Base-by-base conservation (phyloP, 2,888 invertebrate species). In the Pheosia tremula region DNA sequence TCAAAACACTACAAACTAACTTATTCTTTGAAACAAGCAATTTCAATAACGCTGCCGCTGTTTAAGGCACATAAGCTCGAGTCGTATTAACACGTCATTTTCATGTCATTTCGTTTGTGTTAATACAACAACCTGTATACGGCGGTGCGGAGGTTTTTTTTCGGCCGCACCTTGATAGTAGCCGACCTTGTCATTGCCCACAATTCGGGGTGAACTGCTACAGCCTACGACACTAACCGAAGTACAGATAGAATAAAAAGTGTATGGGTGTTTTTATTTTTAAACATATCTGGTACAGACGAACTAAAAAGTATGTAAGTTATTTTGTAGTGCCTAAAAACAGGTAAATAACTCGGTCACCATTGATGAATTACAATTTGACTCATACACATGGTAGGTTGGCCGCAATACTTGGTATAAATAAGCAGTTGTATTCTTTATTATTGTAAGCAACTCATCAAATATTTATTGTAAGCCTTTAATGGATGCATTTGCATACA, bases 181-280 rank as follows among this genome's bases (percentile, higher is more conserved):
- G 90, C 67, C 84, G 89, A 75, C 91, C 92, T 92, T 90, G 91
- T 79, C 68, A 65, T 77, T 74, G 80, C 79, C 66, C 75, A 84
- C 79, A 82, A 81, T 90, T 90, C 90, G 90, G 91, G 88, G 90
- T 87, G 86, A 90, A 82, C 90, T 77, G 80, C 84, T 83, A 76
- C 65, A 71, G 68, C 68, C 72, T 66, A 52, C 58, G 61, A 41
- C 56, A 41, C 38, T 53, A 53, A 50, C 50, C 55, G 47, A 53
- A 11, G 69, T 74, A 74, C 64, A 39, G 71, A 65, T 63, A 62
- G 66, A 74, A 76, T 38, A 61, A 74, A 53, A 54, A 24, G 11
- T 49, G 36, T 60, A 39, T 53, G 11, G 53, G 53, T 53, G 37
- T 53, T 37, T 53, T 50, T 37, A 10, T 36, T 53, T 50, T 37